Conservation (phyloP, 2,113 vertebrate genomes). For the Saccopteryx leptura region DNA sequence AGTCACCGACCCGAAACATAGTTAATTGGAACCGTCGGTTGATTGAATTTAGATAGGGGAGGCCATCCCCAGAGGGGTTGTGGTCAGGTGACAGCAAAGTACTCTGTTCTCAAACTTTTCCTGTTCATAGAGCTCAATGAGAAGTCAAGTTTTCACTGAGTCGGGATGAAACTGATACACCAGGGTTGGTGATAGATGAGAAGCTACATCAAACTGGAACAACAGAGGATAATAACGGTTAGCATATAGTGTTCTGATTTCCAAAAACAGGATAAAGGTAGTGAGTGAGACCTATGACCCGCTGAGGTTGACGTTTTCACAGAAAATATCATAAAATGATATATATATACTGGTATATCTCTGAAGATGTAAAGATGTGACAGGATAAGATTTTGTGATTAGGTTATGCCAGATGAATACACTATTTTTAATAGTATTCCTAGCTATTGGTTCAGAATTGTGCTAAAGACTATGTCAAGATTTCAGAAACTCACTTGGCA, state of each 20-base stretch:
- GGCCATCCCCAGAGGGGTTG: not conserved
- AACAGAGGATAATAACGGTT: not conserved
- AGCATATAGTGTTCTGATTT: conserved; percentile 5
- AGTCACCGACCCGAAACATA: not conserved
- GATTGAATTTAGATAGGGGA: not conserved
- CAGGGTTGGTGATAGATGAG: not conserved
- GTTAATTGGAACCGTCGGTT: not conserved
- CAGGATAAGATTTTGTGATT: conserved; percentile 65
- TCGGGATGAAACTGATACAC: conserved; percentile 58
- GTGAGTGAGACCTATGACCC: conserved; percentile 36
- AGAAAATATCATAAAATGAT: conserved; percentile 65
- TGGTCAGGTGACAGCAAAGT: not conserved
- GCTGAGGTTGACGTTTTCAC: conserved; percentile 60
- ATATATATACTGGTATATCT: conserved; percentile 56
- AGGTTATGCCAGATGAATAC: conserved; percentile 53
- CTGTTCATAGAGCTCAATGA: conserved; percentile 13
- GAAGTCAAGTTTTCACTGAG: conserved; percentile 31
- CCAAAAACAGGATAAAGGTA: conserved; percentile 38
- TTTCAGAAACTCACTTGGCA: conserved; percentile 62
- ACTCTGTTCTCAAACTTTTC: not conserved
- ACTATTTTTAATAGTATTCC: conserved; percentile 61
- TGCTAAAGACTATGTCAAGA: conserved; percentile 46
- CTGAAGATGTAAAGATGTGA: conserved; percentile 50
- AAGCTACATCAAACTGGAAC: conserved; percentile 11
- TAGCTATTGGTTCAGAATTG: conserved; percentile 48